Percentiles rank a stretch among this genome's conserved stretches.
Conservation (phyloP, 2,113 vertebrate species). For the Hippocampus guttulatus region DNA sequence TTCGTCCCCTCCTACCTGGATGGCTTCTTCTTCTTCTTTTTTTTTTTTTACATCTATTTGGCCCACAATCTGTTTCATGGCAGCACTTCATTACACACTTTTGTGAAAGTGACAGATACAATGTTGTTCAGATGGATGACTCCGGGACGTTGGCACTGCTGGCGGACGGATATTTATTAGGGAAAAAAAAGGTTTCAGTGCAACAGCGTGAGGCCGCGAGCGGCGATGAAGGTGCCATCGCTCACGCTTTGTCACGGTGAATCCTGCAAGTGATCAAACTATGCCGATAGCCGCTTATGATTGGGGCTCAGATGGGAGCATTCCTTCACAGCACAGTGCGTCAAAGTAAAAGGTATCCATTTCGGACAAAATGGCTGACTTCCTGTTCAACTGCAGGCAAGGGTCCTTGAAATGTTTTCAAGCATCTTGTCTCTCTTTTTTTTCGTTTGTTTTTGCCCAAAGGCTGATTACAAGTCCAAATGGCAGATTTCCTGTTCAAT, state of each 20-base stretch:
- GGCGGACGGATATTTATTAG: slow-evolving; percentile 36
- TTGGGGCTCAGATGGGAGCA: no score
- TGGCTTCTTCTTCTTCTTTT: not conserved
- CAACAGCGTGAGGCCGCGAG: slow-evolving; percentile 6
- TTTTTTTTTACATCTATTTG: slow-evolving; percentile 55
- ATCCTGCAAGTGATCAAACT: slow-evolving; percentile 3
- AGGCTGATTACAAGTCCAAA: no score
- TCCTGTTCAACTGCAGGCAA: not conserved
- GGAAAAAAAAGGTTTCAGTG: slow-evolving; percentile 26
- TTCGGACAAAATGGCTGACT: not conserved
- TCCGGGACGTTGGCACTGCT: no score
- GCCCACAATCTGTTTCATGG: slow-evolving; percentile 60
- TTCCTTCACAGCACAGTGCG: no score
- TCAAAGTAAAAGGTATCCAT: not conserved
- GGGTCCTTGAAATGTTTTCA: no score
- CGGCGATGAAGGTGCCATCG: not conserved
- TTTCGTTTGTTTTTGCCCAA: no score
- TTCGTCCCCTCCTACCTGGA: not conserved
- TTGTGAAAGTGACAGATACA: slow-evolving; percentile 68
- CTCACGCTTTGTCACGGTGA: not conserved
- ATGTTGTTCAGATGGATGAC: slow-evolving; percentile 44
- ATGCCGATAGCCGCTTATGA: not conserved
- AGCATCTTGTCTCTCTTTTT: no score
- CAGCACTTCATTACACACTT: slow-evolving; percentile 68
- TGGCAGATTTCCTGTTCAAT: no score